Conservation (phyloP, 2,113 vertebrate species). For the Zosterops pallidus region DNA sequence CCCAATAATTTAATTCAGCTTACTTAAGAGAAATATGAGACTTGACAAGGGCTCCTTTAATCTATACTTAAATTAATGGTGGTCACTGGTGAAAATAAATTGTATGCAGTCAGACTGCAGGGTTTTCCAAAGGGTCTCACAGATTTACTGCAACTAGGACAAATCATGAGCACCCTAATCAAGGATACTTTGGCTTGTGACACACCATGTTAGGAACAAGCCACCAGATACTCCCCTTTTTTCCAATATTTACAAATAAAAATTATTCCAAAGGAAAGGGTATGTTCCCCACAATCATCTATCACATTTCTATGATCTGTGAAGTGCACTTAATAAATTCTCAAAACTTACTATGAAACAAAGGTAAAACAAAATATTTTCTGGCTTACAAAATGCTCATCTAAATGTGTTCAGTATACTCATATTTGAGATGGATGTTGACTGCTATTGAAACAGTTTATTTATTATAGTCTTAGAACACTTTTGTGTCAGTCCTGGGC, state of each 20-base stretch:
- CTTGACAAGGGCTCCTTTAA: not conserved
- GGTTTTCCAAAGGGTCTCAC: not conserved
- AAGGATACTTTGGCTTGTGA: not conserved
- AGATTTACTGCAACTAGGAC: not conserved
- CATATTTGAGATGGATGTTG: not conserved
- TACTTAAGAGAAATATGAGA: not conserved
- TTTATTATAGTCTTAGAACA: not conserved
- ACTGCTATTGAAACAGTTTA: not conserved
- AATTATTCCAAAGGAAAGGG: not conserved
- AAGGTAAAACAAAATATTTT: not conserved
- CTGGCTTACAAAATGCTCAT: not conserved
- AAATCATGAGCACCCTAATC: not conserved
- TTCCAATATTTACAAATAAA: not conserved
- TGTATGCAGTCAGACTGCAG: not conserved
- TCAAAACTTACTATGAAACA: not conserved
- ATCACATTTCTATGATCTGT: not conserved
- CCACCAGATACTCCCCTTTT: not conserved
- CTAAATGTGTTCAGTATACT: not conserved
- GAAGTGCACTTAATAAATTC: not conserved
- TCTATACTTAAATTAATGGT: not conserved
- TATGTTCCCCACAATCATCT: no score
- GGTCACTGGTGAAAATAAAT: not conserved
- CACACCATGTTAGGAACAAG: rapidly evolving
- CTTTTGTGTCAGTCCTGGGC: not conserved
- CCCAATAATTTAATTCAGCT: not conserved